Conservation (phyloP, 2,888 invertebrate species). For the Melanostoma mellinum region DNA sequence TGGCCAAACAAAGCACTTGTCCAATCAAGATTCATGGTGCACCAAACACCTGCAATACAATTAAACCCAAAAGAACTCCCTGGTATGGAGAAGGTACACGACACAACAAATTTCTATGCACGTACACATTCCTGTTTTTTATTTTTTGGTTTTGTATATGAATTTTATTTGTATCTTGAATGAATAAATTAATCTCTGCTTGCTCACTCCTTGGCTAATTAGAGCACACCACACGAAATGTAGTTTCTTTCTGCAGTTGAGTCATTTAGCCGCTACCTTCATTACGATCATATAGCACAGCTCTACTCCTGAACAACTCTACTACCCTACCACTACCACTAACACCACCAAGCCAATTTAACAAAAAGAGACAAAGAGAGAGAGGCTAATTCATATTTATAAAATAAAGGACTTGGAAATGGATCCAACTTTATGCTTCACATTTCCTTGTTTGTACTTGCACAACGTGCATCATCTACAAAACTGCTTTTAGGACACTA, state of each 20-base stretch:
- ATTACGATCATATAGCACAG: conserved; percentile 14
- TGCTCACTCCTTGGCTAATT: conserved; percentile 53
- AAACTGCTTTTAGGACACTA: conserved; percentile 67
- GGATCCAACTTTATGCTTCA: conserved; percentile 65
- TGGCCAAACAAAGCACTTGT: too few species aligned
- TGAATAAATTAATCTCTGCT: conserved; percentile 67
- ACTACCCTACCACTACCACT: not conserved
- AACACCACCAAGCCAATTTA: conserved; percentile 6
- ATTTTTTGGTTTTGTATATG: not conserved
- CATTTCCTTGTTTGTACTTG: conserved; percentile 70
- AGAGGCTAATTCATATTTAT: conserved; percentile 67
- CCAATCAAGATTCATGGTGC: too few species aligned
- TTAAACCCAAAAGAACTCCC: too few species aligned
- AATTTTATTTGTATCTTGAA: conserved; percentile 27
- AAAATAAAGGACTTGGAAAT: conserved; percentile 48
- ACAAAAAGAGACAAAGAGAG: not conserved
- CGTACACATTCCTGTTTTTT: not conserved
- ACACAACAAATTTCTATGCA: too few species aligned
- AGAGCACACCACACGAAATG: conserved; percentile 52
- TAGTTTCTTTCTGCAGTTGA: conserved; percentile 53
- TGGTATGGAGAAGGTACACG: too few species aligned
- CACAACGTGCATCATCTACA: conserved; percentile 60
- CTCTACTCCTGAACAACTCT: not conserved
- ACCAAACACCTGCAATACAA: too few species aligned
- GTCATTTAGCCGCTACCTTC: conserved; percentile 42